phyloP scores from a whole-genome alignment of 2,113 vertebrate species.

The Ageneiosus marmoratus region DNA sequence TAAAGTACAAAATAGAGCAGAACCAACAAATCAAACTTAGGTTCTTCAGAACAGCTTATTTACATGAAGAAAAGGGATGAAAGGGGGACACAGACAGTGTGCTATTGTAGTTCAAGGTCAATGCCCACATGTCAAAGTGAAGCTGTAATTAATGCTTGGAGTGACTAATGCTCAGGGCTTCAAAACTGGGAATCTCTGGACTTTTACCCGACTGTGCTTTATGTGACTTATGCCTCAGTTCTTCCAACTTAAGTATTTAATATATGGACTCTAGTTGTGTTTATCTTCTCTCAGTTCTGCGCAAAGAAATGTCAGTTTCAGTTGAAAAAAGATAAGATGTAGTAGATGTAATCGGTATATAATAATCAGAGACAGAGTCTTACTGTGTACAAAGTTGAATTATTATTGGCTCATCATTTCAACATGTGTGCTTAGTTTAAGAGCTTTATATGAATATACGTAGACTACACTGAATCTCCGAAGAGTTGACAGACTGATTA shows the following conservation, averaged over 20 bases:
- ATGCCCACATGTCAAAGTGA: constrained; percentile 35
- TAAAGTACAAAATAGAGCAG: neutral
- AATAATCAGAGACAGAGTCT: neutral
- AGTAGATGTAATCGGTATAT: neutral
- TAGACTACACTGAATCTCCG: neutral
- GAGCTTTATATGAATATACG: neutral
- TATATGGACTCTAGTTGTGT: neutral
- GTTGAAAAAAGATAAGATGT: neutral
- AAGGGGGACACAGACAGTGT: constrained; percentile 12
- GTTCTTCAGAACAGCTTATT: constrained; percentile 9
- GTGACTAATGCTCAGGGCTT: constrained; percentile 32
- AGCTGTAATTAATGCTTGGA: constrained; percentile 37
- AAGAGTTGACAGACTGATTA: too few species aligned
- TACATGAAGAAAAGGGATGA: constrained; percentile 3
- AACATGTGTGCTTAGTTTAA: constrained; percentile 37
- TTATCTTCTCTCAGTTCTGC: neutral
- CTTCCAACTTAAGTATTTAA: neutral
- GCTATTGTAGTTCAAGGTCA: constrained; percentile 39
- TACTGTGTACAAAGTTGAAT: constrained; percentile 18
- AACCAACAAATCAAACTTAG: neutral
- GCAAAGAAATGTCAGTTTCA: neutral
- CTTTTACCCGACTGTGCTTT: neutral
- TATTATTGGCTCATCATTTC: constrained; percentile 41
- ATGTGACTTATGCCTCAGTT: neutral
- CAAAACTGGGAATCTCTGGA: constrained; percentile 3